Conservation (phyloP, 2,797 vertebrate species). For the Thamnophis elegans region DNA sequence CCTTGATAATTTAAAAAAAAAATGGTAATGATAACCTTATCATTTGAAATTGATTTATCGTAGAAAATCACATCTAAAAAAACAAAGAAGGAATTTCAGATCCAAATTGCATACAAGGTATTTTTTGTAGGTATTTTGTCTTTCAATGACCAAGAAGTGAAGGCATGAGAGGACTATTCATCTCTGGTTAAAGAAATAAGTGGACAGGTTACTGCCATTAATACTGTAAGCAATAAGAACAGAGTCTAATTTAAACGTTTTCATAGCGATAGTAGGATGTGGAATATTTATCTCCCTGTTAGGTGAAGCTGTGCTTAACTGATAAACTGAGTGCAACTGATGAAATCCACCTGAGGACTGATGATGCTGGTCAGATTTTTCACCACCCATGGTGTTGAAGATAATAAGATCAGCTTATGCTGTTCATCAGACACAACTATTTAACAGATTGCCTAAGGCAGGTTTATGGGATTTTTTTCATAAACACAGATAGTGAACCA, state of each 20-base stretch:
- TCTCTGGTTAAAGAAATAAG: constrained; percentile 76
- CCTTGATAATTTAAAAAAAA: not conserved
- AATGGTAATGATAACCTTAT: not conserved
- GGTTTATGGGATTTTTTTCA: constrained; percentile 58
- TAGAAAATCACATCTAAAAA: constrained; percentile 43
- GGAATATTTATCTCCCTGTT: constrained; percentile 77
- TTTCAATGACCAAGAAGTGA: constrained; percentile 63
- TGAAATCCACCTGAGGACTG: constrained; percentile 70
- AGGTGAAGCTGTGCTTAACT: constrained; percentile 72
- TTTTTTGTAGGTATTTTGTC: constrained; percentile 64
- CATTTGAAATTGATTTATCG: constrained; percentile 15
- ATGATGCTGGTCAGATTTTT: constrained; percentile 64
- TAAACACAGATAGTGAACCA: constrained; percentile 49
- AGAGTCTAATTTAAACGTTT: constrained; percentile 75
- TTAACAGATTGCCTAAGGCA: constrained; percentile 52
- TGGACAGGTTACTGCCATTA: constrained; percentile 67
- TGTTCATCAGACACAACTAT: constrained; percentile 62
- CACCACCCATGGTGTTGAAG: constrained; percentile 41
- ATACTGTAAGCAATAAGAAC: constrained; percentile 66
- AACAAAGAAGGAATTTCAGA: constrained; percentile 37
- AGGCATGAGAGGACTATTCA: constrained; percentile 70
- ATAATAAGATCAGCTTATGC: constrained; percentile 31
- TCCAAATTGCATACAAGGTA: constrained; percentile 41
- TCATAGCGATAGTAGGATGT: constrained; percentile 64
- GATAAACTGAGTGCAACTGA: constrained; percentile 76